Conservation (phyloP, 1,140 invertebrate genomes). For the Anastrepha obliqua region DNA sequence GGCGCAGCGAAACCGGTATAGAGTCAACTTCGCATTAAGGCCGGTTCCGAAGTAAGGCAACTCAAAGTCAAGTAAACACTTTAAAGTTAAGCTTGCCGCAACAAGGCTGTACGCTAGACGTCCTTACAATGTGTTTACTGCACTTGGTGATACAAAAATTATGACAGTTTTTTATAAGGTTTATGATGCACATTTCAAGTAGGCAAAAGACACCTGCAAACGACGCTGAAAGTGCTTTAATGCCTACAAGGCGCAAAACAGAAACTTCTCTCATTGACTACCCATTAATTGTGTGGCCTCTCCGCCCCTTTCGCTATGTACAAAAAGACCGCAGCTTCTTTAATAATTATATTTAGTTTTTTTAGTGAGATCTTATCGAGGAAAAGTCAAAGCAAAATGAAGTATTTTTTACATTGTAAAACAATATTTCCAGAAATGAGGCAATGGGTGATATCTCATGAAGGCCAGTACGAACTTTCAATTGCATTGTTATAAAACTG, state of each 20-base stretch:
- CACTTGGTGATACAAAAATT: slow-evolving; percentile 18
- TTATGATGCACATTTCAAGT: background rate
- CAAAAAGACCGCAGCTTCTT: no score
- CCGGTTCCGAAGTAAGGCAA: slow-evolving; percentile 30
- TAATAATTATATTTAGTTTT: no score
- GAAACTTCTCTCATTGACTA: background rate
- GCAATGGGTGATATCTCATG: no score
- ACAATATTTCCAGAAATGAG: no score
- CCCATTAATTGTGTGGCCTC: background rate
- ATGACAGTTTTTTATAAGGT: slow-evolving; percentile 23
- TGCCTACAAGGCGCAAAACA: background rate
- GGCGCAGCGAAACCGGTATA: background rate
- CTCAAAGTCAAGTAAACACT: slow-evolving; percentile 30
- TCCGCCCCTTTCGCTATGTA: background rate
- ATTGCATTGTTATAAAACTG: no score
- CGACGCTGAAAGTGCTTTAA: background rate
- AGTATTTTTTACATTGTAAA: no score
- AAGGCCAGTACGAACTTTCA: no score
- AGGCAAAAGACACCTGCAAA: slow-evolving; percentile 27
- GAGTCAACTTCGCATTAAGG: slow-evolving; percentile 1
- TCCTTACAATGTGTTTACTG: slow-evolving; percentile 16
- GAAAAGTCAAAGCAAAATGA: no score
- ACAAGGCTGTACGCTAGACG: slow-evolving; percentile 23
- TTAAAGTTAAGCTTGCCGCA: slow-evolving; percentile 9
- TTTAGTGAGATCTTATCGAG: no score